Conservation (phyloP, 1,140 invertebrate genomes). For the Thrips palmi region DNA sequence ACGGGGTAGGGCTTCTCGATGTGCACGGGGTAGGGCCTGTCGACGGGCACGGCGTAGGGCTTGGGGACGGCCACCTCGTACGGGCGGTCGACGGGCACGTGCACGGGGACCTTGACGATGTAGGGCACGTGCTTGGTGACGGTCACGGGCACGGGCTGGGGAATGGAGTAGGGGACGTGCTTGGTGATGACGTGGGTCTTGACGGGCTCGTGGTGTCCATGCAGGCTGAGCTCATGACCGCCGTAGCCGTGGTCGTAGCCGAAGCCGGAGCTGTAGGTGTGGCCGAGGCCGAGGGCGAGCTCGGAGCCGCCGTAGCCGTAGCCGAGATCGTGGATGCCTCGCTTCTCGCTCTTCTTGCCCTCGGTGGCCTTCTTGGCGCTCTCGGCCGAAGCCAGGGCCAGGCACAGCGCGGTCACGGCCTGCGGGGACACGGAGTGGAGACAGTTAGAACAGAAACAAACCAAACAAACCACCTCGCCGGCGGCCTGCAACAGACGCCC, state of each 20-base stretch:
- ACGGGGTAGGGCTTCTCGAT: conserved; percentile 33
- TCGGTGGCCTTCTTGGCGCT: too few relatives aligned
- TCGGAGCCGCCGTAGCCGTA: conserved; percentile 13
- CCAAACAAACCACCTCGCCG: too few relatives aligned
- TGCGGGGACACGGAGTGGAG: too few relatives aligned
- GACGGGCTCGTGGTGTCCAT: neutral
- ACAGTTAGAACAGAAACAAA: too few relatives aligned
- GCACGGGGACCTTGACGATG: conserved; percentile 47
- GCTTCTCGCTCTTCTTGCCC: conserved; percentile 14
- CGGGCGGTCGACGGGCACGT: conserved; percentile 34
- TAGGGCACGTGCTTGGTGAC: conserved; percentile 39
- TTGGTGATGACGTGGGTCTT: too few relatives aligned
- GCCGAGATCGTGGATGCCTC: conserved; percentile 12
- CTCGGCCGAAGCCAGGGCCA: too few relatives aligned
- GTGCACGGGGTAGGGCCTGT: conserved; percentile 36
- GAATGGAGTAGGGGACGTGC: too few relatives aligned
- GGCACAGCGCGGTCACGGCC: too few relatives aligned
- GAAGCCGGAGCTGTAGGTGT: too few relatives aligned
- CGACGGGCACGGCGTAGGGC: conserved; percentile 34
- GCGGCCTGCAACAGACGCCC: too few relatives aligned
- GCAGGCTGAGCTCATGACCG: neutral
- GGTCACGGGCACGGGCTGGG: conserved; percentile 12
- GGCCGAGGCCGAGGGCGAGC: too few relatives aligned
- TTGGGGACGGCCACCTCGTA: conserved; percentile 29
- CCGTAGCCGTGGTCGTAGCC: conserved; percentile 1